A percentile compares a stretch with the other conserved stretches of the same genome.
Conservation (phyloP, 2,113 vertebrate genomes). For the Oryzias curvinotus region DNA sequence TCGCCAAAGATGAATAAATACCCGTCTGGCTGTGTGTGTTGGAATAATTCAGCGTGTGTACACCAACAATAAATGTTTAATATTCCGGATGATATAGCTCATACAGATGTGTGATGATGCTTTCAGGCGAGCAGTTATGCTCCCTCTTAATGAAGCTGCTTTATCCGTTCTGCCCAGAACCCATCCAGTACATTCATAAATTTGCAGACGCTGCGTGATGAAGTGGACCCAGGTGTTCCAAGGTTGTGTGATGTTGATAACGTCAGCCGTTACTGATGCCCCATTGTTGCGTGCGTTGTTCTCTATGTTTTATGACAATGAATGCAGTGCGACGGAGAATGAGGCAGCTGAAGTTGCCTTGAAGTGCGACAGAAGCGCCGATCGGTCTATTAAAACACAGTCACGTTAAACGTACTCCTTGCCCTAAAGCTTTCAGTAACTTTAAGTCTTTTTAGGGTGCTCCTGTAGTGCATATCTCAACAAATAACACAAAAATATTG, state of each 20-base stretch:
- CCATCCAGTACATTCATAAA: constrained; percentile 56
- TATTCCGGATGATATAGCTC: constrained; percentile 44
- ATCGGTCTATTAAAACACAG: neutral
- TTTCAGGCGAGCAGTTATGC: constrained; percentile 33
- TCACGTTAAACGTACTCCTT: neutral
- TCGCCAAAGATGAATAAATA: constrained; percentile 27
- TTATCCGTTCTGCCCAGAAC: constrained; percentile 56
- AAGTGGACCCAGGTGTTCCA: constrained; percentile 76
- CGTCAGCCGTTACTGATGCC: constrained; percentile 71
- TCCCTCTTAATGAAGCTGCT: constrained; percentile 65
- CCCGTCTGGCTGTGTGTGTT: neutral
- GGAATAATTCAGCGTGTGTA: constrained; percentile 36
- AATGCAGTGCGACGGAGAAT: constrained; percentile 41
- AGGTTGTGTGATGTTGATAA: constrained; percentile 68
- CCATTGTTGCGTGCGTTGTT: constrained; percentile 53
- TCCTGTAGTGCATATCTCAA: too few relatives aligned
- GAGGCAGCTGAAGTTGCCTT: constrained; percentile 27
- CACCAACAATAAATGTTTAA: constrained; percentile 62
- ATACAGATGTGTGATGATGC: constrained; percentile 47
- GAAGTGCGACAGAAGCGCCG: constrained; percentile 30
- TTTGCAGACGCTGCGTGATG: constrained; percentile 63
- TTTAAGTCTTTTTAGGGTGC: too few relatives aligned
- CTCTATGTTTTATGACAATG: constrained; percentile 67
- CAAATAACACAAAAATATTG: too few relatives aligned
- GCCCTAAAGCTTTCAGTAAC: neutral